phyloP scores from a whole-genome alignment of 2,113 vertebrate species.

The Passer montanus region DNA sequence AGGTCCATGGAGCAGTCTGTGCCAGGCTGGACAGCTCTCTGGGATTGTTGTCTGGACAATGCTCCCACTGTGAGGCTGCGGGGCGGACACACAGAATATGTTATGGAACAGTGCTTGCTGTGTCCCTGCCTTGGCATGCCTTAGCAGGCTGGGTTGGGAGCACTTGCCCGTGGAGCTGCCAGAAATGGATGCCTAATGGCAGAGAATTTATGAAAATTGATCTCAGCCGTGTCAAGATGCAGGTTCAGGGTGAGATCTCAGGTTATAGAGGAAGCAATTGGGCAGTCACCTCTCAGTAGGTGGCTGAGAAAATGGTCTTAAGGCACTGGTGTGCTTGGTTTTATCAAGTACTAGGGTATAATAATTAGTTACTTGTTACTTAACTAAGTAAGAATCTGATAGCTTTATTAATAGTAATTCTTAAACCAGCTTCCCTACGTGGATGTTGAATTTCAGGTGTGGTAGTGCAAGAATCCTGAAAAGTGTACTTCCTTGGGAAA shows the following conservation, averaged over 20 bases:
- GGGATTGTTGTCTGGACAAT: slow-evolving; percentile 62
- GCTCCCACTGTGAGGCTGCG: slow-evolving; percentile 48
- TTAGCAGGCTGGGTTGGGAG: slow-evolving; percentile 47
- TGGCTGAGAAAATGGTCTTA: not conserved
- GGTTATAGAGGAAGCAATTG: not conserved
- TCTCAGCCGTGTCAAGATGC: not conserved
- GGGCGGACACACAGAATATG: slow-evolving; percentile 20
- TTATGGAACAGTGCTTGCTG: slow-evolving; percentile 64
- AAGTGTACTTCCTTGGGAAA: not conserved
- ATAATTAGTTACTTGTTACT: not conserved
- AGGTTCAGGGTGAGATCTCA: not conserved
- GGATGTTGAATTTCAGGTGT: not conserved
- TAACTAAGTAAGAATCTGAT: not conserved
- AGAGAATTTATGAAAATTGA: slow-evolving; percentile 29
- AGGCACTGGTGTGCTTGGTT: not conserved
- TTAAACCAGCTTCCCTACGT: not conserved
- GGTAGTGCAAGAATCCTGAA: not conserved
- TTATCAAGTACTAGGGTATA: not conserved
- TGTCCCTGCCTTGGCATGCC: slow-evolving; percentile 68
- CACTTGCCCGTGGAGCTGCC: slow-evolving; percentile 56
- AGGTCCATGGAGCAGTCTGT: slow-evolving; percentile 18
- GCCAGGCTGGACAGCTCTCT: slow-evolving; percentile 47
- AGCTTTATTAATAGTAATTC: not conserved
- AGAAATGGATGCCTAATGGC: slow-evolving; percentile 48
- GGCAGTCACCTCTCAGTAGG: not conserved